Base-by-base conservation (phyloP, 2,797 vertebrate genomes). In the Catharus ustulatus region DNA sequence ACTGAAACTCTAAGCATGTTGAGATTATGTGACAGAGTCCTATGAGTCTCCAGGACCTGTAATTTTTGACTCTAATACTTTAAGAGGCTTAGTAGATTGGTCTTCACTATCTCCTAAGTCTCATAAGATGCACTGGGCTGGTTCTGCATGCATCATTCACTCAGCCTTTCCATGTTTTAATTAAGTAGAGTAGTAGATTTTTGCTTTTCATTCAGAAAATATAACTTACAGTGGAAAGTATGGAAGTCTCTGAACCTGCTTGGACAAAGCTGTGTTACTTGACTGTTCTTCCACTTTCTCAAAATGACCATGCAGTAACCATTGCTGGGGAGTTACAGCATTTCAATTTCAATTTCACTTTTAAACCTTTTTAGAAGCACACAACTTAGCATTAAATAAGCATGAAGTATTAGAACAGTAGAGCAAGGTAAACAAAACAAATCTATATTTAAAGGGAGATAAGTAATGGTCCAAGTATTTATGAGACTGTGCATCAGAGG, bases 161-260 rank as follows among this genome's bases (percentile, higher is more conserved):
- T 1, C 55, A 84, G 24, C 15, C 29, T 69, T 84, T 71, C n/a
- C 23, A 64, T 20, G 19, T 63, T 76, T 73, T 84, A 76, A 81
- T 87, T 79, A 59, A 72, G 21, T 11, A 10, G 11, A 89, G 15
- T 45, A 59, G 30, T 24, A 15, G 18, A 38, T 17, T 72, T 80
- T 86, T 69, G 15, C 5, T 85, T 90, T 84, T 61, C 57, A 90
- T 84, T 81, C 68, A 86, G 54, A 78, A 90, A 91, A 84, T 27
- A 4, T 43, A 90, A 61, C 34, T 79, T 73, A 61, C 0, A 74
- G 23, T 20, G 71, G 32, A 61, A 91, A 68, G 15, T 30, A 61
- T 13, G 10, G 72, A 74, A 72, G 22, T 51, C 6, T 72, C 46
- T 72, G 22, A 79, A 54, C 8, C 5, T 14, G 15, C 29, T 19